Base-by-base conservation (phyloP, 2,113 vertebrate species). In the Ardeotis arabs region DNA sequence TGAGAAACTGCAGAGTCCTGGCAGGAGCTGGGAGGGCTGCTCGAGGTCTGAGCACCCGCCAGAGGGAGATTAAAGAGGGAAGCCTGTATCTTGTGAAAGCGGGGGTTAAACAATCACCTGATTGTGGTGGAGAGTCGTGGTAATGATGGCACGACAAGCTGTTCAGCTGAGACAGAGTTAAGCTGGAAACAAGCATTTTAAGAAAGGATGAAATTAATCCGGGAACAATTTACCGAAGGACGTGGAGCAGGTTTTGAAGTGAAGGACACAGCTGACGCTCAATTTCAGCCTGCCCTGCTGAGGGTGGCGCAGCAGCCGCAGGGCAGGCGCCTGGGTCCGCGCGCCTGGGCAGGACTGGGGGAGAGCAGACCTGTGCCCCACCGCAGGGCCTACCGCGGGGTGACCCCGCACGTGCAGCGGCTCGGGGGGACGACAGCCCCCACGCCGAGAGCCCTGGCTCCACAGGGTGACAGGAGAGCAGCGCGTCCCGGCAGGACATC, bases 361-460 rank as follows among this genome's bases (percentile, higher is more conserved):
- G 15, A 25, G 33, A 72, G 70, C n/a, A 31, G 76, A 9, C 5
- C 37, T 1, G 4, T 12, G 41, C 41, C 41, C 10, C 41, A 21
- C 3, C 3, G 3, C 3, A 0, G 28, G 44, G n/a, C 14, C 64
- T 24, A 2, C 20, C 4, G 0, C 0, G 0, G 29, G 39, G 24
- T 8, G 4, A 15, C 2, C 47, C 18, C 41, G 14, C 27, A 8
- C 8, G 8, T 6, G 55, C 44, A 28, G 70, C 1, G 9, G 27
- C 7, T 53, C 18, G 3, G 47, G 31, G 10, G 13, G 50, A 14
- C 1, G 7, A 20, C 62, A 49, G 63, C 39, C 53, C 85, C 33
- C 47, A 20, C 59, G 44, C 37, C 0, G 4, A 6, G 3, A 1
- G n/a, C 19, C 39, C 41, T 35, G 53, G 66, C 70, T 68, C 12